Conservation (phyloP, 2,888 invertebrate species). For the Conomelus anceps region DNA sequence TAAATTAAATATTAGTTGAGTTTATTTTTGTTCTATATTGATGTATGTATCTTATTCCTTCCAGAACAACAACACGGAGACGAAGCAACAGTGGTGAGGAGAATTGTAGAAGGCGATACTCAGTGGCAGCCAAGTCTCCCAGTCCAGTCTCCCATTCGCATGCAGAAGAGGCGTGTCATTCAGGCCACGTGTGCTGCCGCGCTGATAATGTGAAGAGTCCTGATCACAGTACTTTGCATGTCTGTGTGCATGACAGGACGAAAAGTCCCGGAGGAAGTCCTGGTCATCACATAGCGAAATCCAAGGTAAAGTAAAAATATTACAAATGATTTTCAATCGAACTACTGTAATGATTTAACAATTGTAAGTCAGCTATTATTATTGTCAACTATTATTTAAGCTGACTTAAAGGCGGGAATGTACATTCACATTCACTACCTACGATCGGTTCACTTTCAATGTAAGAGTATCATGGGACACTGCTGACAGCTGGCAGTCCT, state of each 20-base stretch:
- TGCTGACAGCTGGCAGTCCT: too few species aligned
- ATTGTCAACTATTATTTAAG: too few species aligned
- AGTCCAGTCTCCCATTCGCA: conserved; percentile 22
- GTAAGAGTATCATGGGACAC: too few species aligned
- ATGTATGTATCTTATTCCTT: background rate
- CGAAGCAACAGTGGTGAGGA: conserved; percentile 32
- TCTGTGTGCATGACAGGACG: conserved; percentile 18
- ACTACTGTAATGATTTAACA: too few species aligned
- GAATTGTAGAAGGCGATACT: conserved; percentile 23
- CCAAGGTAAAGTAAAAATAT: conserved; percentile 16
- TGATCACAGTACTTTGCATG: conserved; percentile 24
- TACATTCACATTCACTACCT: too few species aligned
- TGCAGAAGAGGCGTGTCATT: background rate
- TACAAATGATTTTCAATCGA: too few species aligned
- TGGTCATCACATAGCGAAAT: conserved; percentile 41
- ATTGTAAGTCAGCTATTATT: too few species aligned
- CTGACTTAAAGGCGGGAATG: too few species aligned
- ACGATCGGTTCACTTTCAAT: too few species aligned
- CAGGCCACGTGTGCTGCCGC: background rate
- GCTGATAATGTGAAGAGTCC: background rate
- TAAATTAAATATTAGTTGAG: too few species aligned
- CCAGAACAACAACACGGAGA: conserved; percentile 24
- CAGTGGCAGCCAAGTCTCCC: conserved; percentile 31
- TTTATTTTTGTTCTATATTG: too few species aligned
- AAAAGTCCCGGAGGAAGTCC: conserved; percentile 50